Percentiles rank a stretch among this genome's conserved stretches.
Conservation (phyloP, 2,888 invertebrate species). For the Xestia xanthographa region DNA sequence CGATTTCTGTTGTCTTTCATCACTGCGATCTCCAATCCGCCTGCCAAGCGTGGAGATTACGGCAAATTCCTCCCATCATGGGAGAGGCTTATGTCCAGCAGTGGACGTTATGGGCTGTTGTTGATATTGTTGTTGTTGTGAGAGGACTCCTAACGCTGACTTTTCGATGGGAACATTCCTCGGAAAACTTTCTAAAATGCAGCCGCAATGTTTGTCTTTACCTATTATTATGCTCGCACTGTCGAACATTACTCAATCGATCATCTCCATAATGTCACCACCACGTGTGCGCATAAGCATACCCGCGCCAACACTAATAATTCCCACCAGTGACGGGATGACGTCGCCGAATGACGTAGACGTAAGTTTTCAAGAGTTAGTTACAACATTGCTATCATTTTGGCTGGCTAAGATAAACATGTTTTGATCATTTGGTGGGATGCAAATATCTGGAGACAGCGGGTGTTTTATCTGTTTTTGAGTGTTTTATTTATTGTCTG, state of each 20-base stretch:
- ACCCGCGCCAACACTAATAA: constrained; percentile 41
- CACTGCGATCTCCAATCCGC: too few relatives aligned
- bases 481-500: constrained; percentile 37
- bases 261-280: constrained; percentile 24
- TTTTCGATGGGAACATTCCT: not conserved
- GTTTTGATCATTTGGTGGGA: constrained; percentile 61
- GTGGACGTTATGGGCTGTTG: too few relatives aligned
- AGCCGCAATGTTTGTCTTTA: not conserved
- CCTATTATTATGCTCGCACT: not conserved
- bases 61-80: too few relatives aligned
- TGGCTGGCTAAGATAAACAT: constrained; percentile 64
- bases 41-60: too few relatives aligned
- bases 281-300: constrained; percentile 52
- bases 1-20: too few relatives aligned
- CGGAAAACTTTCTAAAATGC: too few relatives aligned
- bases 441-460: constrained; percentile 48
- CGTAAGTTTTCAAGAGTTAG: constrained; percentile 42
- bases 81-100: too few relatives aligned
- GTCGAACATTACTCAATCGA: constrained; percentile 12
- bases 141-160: not conserved
- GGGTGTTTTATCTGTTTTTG: constrained; percentile 29
- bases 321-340: constrained; percentile 36
- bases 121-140: too few relatives aligned
- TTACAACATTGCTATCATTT: constrained; percentile 56
- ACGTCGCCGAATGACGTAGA: constrained; percentile 44